Evolutionary conservation across 2,888 invertebrate genomes (phyloP), one percentile per base, ranked within the genome.

Genomic region (Nymphalis polychloros): DNA sequence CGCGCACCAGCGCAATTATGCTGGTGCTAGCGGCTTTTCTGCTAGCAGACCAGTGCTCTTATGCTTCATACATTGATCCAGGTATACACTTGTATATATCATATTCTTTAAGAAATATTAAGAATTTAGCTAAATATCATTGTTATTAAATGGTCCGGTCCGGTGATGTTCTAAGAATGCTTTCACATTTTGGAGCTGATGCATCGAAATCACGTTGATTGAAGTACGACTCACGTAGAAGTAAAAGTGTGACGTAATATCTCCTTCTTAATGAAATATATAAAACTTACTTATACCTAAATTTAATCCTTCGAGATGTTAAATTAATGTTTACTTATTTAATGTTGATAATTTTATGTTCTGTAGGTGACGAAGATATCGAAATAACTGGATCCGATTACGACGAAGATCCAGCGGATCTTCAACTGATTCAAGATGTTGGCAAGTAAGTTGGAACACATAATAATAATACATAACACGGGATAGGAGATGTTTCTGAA

Each of bases 341-440:
- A 13, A 31, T 31, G 1, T 17, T 35, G 10, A n/a, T 19, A n/a
- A 57, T 35, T n/a, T 19, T 53, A 17, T 62, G 17, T 41, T 2
- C 59, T 69, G 20, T 87, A 87, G 93, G 94, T 72, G 94, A 94
- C 77, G 88, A 91, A 71, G 92, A 92, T 69, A 81, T 89, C 53
- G 91, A 89, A 74, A 81, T 88, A 64, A 89, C 83, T 76, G 78
- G 84, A 72, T 81, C 89, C 23, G 95, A 95, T 81, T 95, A 95
- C 84, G 93, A 93, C 57, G 95, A 95, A 75, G 95, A 95, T 77
- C 94, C 94, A 13, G 89, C 94, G 75, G 95, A 95, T 76, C 88
- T 95, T 79, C 94, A 95, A 80, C 80, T 95, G 76, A 88, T 95
- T 72, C 94, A 95, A 79, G 94, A 94, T 75, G 94, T 94, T 74